A percentile compares a stretch with the other conserved stretches of the same genome.
Evolutionary conservation across 2,113 vertebrate genomes (phyloP).

Genomic region (Syngnathoides biaculeatus): DNA sequence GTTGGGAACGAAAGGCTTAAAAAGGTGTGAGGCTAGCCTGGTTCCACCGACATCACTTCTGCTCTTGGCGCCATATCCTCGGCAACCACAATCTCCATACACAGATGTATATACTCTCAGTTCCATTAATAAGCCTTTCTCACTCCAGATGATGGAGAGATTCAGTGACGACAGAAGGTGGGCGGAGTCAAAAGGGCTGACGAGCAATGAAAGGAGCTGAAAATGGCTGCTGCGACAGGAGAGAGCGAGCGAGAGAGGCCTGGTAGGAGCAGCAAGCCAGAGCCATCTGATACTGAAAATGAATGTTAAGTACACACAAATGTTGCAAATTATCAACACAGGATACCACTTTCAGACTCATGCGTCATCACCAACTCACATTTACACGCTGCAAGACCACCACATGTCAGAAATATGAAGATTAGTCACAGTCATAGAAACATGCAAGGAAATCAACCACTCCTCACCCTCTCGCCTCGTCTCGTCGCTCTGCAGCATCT

Average conservation of each 20-base stretch:
- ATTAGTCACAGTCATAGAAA: slow-evolving; percentile 56
- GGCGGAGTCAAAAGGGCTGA: slow-evolving; percentile 29
- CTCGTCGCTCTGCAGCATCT: slow-evolving; percentile 54
- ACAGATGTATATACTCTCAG: slow-evolving; percentile 17
- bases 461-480: slow-evolving; percentile 71
- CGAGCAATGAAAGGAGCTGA: slow-evolving; percentile 35
- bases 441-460: slow-evolving; percentile 69
- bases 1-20: slow-evolving; percentile 27
- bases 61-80: slow-evolving; percentile 10
- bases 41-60: slow-evolving; percentile 26
- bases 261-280: slow-evolving; percentile 46
- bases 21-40: slow-evolving; percentile 18
- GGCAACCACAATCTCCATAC: slow-evolving; percentile 25
- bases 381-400: slow-evolving; percentile 6
- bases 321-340: slow-evolving; percentile 38
- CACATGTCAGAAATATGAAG: slow-evolving; percentile 29
- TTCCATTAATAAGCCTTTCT: slow-evolving; percentile 17
- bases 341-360: slow-evolving; percentile 47
- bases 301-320: slow-evolving; percentile 41
- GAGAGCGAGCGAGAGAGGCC: slow-evolving; percentile 52
- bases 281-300: slow-evolving; percentile 43
- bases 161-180: slow-evolving; percentile 12
- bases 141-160: slow-evolving; percentile 2
- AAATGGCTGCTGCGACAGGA: slow-evolving; percentile 63
- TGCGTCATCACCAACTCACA: slow-evolving; percentile 38